phyloP scores from a whole-genome alignment of 2,888 invertebrate species.

The Drosophila vallismaia region DNA sequence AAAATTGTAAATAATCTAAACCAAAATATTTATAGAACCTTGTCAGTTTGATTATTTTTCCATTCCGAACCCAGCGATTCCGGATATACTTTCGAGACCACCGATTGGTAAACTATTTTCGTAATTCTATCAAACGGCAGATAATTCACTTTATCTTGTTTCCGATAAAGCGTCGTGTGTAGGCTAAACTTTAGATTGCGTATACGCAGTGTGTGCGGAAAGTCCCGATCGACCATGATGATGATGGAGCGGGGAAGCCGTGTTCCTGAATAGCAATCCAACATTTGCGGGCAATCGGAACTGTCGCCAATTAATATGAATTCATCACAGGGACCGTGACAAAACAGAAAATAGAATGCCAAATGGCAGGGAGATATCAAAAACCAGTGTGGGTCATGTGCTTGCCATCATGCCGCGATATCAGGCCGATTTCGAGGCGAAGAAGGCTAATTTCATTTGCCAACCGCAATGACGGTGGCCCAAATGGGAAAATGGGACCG shows the following conservation, averaged over 20 bases:
- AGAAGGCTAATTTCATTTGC: constrained; percentile 19
- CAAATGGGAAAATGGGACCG: not conserved
- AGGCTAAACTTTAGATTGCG: constrained; percentile 35
- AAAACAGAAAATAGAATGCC: constrained; percentile 53
- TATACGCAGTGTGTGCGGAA: constrained; percentile 34
- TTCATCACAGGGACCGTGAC: constrained; percentile 59
- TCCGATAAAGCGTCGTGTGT: constrained; percentile 17
- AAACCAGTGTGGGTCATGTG: constrained; percentile 59
- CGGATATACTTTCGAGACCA: constrained; percentile 14
- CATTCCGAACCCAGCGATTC: not conserved
- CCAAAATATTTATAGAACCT: not conserved
- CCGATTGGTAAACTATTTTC: constrained; percentile 21
- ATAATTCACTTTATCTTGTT: constrained; percentile 25
- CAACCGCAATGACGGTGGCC: constrained; percentile 15
- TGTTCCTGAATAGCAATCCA: constrained; percentile 19
- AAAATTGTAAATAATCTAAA: not conserved
- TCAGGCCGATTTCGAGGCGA: constrained; percentile 11
- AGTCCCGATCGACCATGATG: constrained; percentile 32
- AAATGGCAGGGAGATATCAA: constrained; percentile 40
- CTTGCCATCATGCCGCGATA: constrained; percentile 45
- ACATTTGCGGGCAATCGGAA: constrained; percentile 19
- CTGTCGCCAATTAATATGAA: constrained; percentile 60
- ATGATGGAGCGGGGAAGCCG: constrained; percentile 44
- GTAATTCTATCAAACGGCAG: constrained; percentile 12
- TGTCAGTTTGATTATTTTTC: not conserved